phyloP scores from a whole-genome alignment of 2,797 vertebrate species.

The Brachyalestes nurse region DNA sequence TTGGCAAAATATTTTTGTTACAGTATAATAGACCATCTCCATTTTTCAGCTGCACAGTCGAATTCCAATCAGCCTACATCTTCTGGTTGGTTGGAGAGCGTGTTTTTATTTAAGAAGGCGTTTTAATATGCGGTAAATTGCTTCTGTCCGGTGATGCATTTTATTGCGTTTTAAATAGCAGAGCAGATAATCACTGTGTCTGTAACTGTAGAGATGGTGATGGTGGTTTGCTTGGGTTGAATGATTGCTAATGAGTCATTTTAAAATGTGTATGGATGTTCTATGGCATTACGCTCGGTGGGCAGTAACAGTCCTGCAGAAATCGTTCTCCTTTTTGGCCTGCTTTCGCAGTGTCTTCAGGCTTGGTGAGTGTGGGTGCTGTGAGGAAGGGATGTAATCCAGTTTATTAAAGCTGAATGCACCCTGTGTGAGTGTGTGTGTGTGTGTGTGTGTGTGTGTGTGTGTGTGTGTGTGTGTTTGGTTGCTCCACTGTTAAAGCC shows the following conservation, averaged over 20 bases:
- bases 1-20: background rate
- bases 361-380: background rate
- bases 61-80: background rate
- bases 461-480: constrained; percentile 53
- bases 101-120: background rate
- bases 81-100: background rate
- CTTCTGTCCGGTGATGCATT: background rate
- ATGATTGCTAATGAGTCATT: background rate
- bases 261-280: background rate
- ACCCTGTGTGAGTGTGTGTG: constrained; percentile 72
- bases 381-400: background rate
- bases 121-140: background rate
- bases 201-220: background rate
- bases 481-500: constrained; percentile 15
- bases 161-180: background rate
- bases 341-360: background rate
- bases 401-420: constrained; percentile 72
- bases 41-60: background rate
- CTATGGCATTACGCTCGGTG: background rate
- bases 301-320: background rate
- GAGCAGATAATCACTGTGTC: background rate
- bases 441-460: constrained; percentile 64
- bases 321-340: background rate
- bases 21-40: background rate
- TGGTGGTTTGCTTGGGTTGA: background rate